Evolutionary conservation across 2,113 vertebrate species (phyloP).

Genomic region (Mastomys natalensis): DNA sequence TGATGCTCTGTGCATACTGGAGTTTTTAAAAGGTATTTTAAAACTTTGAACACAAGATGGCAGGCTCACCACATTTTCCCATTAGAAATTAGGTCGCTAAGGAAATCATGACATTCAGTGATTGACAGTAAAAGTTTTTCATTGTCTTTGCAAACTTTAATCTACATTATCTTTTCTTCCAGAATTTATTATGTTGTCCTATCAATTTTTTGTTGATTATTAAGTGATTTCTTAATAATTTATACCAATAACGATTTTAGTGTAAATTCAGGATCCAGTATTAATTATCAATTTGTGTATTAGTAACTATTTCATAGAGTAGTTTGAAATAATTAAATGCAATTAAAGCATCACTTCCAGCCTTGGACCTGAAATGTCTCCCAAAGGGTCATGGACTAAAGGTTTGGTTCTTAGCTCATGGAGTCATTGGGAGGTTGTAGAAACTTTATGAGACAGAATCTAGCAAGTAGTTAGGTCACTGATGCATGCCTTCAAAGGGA

Average conservation of each 20-base stretch:
- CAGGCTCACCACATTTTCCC: background rate
- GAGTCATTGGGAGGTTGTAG: background rate
- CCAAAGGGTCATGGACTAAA: background rate
- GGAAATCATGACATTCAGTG: conserved; percentile 25
- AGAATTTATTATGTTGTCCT: background rate
- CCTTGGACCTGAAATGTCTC: background rate
- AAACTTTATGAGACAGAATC: background rate
- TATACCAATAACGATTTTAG: conserved; percentile 46
- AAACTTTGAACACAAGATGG: conserved; percentile 64
- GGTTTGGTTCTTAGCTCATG: background rate
- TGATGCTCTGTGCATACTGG: background rate
- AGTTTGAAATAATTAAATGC: conserved; percentile 43
- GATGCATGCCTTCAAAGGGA: background rate
- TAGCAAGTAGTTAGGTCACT: background rate
- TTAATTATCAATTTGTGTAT: conserved; percentile 33
- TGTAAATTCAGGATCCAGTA: conserved; percentile 37
- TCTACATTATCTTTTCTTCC: background rate
- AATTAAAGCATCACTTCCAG: conserved; percentile 16
- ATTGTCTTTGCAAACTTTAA: conserved; percentile 29
- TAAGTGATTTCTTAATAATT: conserved; percentile 51
- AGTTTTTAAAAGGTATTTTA: conserved; percentile 55
- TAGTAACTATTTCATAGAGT: conserved; percentile 24
- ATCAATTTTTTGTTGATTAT: conserved; percentile 37
- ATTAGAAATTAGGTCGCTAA: background rate
- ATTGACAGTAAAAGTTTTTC: conserved; percentile 57